Evolutionary conservation across 1,140 invertebrate genomes (phyloP).

Genomic region (Doryteuthis pealeii): DNA sequence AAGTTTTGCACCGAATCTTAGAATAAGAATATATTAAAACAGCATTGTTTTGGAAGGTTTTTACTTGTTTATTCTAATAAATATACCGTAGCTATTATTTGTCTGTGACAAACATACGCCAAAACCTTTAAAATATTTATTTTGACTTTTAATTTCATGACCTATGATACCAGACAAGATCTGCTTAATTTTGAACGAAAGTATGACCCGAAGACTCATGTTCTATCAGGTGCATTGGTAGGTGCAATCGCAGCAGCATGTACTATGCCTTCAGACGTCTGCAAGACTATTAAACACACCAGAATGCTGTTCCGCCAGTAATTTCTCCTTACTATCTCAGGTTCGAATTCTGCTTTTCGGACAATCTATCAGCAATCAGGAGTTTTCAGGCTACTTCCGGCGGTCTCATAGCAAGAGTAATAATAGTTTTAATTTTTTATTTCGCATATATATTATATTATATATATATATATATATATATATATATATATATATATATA

Average conservation of each 20-base stretch:
- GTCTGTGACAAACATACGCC: too few species aligned
- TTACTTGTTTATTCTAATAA: too few species aligned
- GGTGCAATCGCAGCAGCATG: constrained; percentile 89
- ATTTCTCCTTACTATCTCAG: constrained; percentile 55
- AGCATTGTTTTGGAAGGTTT: too few species aligned
- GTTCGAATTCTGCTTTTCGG: constrained; percentile 73
- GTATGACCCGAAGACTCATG: constrained; percentile 88
- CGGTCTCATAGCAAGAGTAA: constrained; percentile 84
- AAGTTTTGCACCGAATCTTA: too few species aligned
- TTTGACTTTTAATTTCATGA: constrained; percentile 93
- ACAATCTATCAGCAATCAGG: constrained; percentile 68
- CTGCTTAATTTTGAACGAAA: constrained; percentile 76
- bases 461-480: too few species aligned
- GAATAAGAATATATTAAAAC: too few species aligned
- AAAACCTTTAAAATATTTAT: constrained; percentile 98
- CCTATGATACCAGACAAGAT: constrained; percentile 89
- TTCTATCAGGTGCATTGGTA: constrained; percentile 84
- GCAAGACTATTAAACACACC: constrained; percentile 98
- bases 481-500: too few species aligned
- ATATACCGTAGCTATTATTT: too few species aligned
- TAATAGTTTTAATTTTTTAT: constrained; percentile 71
- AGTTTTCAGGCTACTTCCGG: constrained; percentile 62
- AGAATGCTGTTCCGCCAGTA: constrained; percentile 70
- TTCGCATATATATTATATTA: constrained; percentile 11
- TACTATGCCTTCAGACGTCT: constrained; percentile 98